Base-by-base conservation (phyloP, 1,140 invertebrate species). In the Yoshiicerus persimilis region DNA sequence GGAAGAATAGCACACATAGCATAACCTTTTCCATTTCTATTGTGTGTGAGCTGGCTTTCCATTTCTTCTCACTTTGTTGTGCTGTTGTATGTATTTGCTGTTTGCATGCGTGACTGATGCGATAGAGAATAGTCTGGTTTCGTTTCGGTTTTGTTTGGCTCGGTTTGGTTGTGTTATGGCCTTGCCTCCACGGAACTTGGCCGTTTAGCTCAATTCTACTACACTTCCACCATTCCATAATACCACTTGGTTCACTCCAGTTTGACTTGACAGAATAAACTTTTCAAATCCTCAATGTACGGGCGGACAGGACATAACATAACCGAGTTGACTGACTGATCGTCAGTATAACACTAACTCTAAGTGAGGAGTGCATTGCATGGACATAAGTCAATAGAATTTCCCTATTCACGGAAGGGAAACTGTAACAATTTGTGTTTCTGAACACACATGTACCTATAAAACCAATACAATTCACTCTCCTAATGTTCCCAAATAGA, bases 51-150 rank as follows among this genome's bases (percentile, higher is more conserved):
- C 8, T 34, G 20, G 13, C 27, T 75, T 80, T 80, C 75, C 34
- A 80, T 80, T 80, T 80, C 75, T 80, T 80, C 75, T 80, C 75
- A 80, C 75, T 80, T 80, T 80, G 75, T 80, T 80, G 20, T 75
- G 70, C 34, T 75, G 70, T 41, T 41, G 39, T 41, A 56, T 56
- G 47, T 80, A 32, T 80, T 80, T 80, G 32, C 34, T 34, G 75
- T 80, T 80, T 80, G 75, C 75, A 80, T 80, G 75, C 75, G 75
- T 80, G 75, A 80, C 75, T 80, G 75, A 80, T 80, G 75, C 32
- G 75, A 80, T 80, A 80, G 16, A 80, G 75, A 80, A 80, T 80
- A 64, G 0, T 64, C 27, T 70, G 66, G 66, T 30, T 70, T 70
- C 66, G 9, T 30, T 70, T 70, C 30, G 66, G 25, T 30, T 70